Percentiles rank a stretch among this genome's conserved stretches.
These are phyloP conservation scores for Danio choprae DNA, from an alignment of 2,797 vertebrate genomes.

Conservation along the genomic window DNA sequence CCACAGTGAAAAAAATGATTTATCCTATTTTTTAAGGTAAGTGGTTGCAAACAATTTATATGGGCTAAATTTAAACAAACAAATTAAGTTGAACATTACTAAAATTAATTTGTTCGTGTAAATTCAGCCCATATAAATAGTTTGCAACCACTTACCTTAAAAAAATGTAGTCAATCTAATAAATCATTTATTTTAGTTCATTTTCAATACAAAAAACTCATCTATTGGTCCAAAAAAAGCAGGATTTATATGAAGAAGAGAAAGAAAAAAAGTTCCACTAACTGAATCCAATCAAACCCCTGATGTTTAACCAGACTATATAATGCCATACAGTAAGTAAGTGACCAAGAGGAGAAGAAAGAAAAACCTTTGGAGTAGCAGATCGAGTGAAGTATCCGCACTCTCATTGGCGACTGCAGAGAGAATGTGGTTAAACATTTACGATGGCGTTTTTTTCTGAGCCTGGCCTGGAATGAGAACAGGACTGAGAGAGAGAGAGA, in stretches of 20 bases:
- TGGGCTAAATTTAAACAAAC: too few relatives aligned
- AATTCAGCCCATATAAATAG: too few relatives aligned
- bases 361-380: slow-evolving; percentile 36
- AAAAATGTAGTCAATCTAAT: too few relatives aligned
- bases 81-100: too few relatives aligned
- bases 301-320: background rate
- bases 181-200: too few relatives aligned
- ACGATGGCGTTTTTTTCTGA: slow-evolving; percentile 85
- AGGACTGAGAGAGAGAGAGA: slow-evolving; percentile 36
- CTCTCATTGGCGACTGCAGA: slow-evolving; percentile 56
- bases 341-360: slow-evolving; percentile 14
- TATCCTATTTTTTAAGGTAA: too few relatives aligned
- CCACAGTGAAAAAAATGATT: background rate
- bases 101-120: too few relatives aligned
- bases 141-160: too few relatives aligned
- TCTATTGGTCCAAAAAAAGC: slow-evolving; percentile 9
- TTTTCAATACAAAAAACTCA: background rate
- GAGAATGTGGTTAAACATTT: slow-evolving; percentile 89
- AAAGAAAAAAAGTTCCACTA: slow-evolving; percentile 13
- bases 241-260: background rate
- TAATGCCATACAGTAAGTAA: slow-evolving; percentile 5
- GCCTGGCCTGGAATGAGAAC: slow-evolving; percentile 82
- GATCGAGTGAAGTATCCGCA: slow-evolving; percentile 66
- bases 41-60: too few relatives aligned
- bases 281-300: background rate